phyloP scores from a whole-genome alignment of 2,113 vertebrate genomes.

The Aspidoscelis tigris region DNA sequence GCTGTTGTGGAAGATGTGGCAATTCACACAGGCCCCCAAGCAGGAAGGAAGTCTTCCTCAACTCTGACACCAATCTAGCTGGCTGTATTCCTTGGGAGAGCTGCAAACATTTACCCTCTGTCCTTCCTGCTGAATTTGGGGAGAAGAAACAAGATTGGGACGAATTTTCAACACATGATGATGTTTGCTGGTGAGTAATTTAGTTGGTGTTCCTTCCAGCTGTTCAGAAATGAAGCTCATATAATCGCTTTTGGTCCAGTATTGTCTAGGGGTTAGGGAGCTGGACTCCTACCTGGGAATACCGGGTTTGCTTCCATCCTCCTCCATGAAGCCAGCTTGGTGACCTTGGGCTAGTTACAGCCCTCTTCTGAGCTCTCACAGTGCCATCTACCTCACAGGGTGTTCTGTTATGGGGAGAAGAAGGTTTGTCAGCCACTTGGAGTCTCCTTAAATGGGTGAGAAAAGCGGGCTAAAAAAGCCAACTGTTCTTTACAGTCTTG shows the following conservation, averaged over 20 bases:
- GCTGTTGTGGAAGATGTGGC: not conserved
- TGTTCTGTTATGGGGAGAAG: no score
- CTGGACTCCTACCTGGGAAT: no score
- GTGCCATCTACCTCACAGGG: no score
- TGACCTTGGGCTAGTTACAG: no score
- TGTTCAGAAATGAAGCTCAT: not conserved
- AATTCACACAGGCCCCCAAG: not conserved
- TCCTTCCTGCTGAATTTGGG: constrained; percentile 97
- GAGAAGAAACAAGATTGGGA: constrained; percentile 92
- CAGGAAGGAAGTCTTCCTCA: constrained; percentile 75
- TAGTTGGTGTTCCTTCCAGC: not conserved
- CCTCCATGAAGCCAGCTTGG: no score
- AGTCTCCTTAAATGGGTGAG: no score
- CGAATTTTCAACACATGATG: constrained; percentile 99
- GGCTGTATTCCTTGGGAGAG: constrained; percentile 95
- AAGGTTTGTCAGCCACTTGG: no score
- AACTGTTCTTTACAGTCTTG: not conserved
- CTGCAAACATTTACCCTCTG: constrained; percentile 98
- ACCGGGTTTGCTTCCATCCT: no score
- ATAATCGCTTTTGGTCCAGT: no score
- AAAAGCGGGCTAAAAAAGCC: no score
- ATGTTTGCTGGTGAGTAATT: constrained; percentile 93
- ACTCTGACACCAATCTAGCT: constrained; percentile 78
- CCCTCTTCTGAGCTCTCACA: no score
- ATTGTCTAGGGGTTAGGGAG: no score